Evolutionary conservation across 2,888 invertebrate genomes (phyloP), one percentile per base, ranked within the genome.

Genomic region (Monochamus alternatus): DNA sequence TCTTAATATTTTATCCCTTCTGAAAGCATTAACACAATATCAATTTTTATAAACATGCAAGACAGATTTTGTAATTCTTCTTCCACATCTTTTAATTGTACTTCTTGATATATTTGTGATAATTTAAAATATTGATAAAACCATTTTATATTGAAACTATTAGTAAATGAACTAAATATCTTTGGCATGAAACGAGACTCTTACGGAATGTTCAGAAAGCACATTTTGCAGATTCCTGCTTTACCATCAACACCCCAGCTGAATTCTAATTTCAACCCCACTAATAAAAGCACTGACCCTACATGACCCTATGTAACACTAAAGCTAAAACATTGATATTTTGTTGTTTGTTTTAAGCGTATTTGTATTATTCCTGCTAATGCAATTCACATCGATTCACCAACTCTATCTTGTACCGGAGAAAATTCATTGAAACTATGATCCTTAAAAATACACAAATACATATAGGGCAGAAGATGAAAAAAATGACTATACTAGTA

Each of bases 321-420:
- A 69, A 69, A 69, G 69, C 69, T 69, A 69, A 44, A 69, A 69
- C 69, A 69, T 51, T 69, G 69, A 69, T 69, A 69, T 60, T 64
- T 69, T 69, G 69, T 69, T 69, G 69, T 69, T 69, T 60, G 69
- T 69, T 47, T 60, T 69, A 69, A 69, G 69, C 69, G 69, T 69
- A 69, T 60, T 69, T 69, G 69, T 69, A 60, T 69, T 69, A 47
- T 69, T 69, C 69, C 60, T 69, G 69, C 60, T 60, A 69, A 60
- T 69, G 69, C 60, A 38, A 69, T 47, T 69, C 59, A 58, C 69
- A 60, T 60, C 14, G 58, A 68, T 68, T 64, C 58, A 68, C 68
- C 68, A 68, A 59, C 58, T 43, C 43, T 59, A n/a, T 32, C 30
- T 66, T 55, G 52, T 64, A 55, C 22, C 47, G 30, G 69, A 68